phyloP scores from a whole-genome alignment of 2,113 vertebrate genomes.

The Clarias batrachus region DNA sequence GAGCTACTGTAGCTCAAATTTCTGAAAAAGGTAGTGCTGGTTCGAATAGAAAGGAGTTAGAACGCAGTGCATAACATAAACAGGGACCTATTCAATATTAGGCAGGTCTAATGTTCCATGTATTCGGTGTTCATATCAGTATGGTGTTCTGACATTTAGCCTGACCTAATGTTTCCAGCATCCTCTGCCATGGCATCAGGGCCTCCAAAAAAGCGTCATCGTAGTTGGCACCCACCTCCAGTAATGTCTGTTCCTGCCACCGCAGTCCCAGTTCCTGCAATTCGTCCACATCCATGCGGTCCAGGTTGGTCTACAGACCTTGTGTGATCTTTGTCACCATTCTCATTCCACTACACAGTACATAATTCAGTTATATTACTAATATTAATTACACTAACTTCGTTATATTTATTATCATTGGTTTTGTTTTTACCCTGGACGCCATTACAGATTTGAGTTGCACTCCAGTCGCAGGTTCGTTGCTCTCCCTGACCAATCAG shows the following conservation, averaged over 20 bases:
- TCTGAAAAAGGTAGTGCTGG: too few relatives aligned
- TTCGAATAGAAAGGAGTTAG: too few relatives aligned
- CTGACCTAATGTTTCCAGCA: slow-evolving; percentile 48
- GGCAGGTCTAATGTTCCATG: neutral
- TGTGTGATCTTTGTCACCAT: neutral
- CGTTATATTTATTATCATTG: neutral
- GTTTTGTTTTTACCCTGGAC: neutral
- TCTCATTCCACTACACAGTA: neutral
- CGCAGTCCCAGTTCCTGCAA: slow-evolving; percentile 79
- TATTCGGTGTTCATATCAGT: neutral
- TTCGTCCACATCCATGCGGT: slow-evolving; percentile 79
- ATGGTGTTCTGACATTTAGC: neutral
- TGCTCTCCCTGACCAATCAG: slow-evolving; percentile 79
- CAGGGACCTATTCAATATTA: neutral
- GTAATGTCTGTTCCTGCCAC: slow-evolving; percentile 76
- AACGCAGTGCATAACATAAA: too few relatives aligned
- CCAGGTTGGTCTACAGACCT: slow-evolving; percentile 59
- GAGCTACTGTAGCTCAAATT: too few relatives aligned
- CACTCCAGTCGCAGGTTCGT: slow-evolving; percentile 70
- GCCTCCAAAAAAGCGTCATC: slow-evolving; percentile 95
- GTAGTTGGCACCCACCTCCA: slow-evolving; percentile 89
- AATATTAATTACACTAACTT: neutral
- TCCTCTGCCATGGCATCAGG: slow-evolving; percentile 84
- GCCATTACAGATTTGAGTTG: slow-evolving; percentile 6
- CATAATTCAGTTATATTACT: neutral